phyloP scores from a whole-genome alignment of 2,113 vertebrate species.

The Trochalopteron elliotii region DNA sequence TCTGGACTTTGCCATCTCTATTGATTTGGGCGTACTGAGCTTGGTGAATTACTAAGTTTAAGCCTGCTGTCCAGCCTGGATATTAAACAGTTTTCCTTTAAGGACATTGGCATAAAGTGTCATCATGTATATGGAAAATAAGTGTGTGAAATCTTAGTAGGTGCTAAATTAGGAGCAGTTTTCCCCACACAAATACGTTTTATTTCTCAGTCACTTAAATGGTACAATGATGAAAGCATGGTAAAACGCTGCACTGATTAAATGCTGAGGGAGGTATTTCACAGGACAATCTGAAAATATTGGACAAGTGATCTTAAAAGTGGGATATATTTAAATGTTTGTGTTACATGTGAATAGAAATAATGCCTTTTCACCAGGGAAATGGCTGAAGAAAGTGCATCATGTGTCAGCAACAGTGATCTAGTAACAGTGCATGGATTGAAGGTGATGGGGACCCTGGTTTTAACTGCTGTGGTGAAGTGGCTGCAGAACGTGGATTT shows the following conservation, averaged over 20 bases:
- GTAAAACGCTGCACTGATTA: neutral
- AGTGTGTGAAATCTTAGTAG: neutral
- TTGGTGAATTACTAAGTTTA: neutral
- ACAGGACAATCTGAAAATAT: neutral
- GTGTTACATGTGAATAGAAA: neutral
- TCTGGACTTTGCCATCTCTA: accelerated
- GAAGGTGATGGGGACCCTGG: neutral
- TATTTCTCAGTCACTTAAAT: neutral
- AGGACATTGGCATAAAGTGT: neutral
- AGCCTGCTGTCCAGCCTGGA: neutral
- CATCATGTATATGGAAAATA: neutral
- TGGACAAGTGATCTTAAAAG: neutral
- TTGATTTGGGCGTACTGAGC: neutral
- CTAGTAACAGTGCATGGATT: accelerated
- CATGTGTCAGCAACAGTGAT: neutral
- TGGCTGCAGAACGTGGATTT: neutral
- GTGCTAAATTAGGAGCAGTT: neutral
- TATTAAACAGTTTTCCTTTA: neutral
- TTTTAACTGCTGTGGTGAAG: neutral
- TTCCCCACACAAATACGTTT: neutral
- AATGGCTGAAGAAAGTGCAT: neutral
- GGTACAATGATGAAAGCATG: neutral
- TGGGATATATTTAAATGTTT: neutral
- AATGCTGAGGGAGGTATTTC: neutral
- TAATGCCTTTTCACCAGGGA: neutral